Conservation (phyloP, 2,797 vertebrate genomes). For the Caiman crocodilus region DNA sequence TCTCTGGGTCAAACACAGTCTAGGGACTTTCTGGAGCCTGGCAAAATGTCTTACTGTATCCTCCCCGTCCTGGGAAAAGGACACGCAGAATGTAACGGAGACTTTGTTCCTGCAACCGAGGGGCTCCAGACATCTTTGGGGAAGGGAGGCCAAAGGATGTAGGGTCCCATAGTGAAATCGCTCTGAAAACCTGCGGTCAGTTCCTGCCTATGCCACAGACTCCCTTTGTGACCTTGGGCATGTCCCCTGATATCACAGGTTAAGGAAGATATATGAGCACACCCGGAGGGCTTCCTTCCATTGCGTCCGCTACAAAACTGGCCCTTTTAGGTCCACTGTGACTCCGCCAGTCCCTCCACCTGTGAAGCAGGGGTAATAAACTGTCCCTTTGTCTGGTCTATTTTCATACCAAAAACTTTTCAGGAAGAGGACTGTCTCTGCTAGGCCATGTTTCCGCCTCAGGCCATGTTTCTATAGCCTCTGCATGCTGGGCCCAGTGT, state of each 20-base stretch:
- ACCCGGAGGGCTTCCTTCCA: too few species aligned
- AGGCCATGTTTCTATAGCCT: accelerated
- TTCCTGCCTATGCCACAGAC: background rate
- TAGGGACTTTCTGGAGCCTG: accelerated
- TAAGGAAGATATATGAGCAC: too few species aligned
- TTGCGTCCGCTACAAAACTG: background rate
- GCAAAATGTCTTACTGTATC: accelerated
- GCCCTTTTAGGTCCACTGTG: accelerated
- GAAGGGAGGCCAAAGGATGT: background rate
- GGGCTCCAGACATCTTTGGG: background rate
- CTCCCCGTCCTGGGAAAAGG: background rate
- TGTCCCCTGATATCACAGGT: background rate
- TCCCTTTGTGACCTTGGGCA: background rate
- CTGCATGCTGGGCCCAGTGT: background rate
- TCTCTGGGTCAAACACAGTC: accelerated
- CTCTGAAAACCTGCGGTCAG: background rate
- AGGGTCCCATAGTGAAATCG: background rate
- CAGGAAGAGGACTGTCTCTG: background rate
- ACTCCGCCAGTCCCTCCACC: background rate
- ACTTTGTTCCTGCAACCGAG: background rate
- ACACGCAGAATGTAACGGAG: background rate
- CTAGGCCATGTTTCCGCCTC: accelerated
- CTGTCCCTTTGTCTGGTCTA: background rate
- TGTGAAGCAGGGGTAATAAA: accelerated
- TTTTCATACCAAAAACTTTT: accelerated